Evolutionary conservation across 2,113 vertebrate genomes (phyloP).

Genomic region (Columba livia): DNA sequence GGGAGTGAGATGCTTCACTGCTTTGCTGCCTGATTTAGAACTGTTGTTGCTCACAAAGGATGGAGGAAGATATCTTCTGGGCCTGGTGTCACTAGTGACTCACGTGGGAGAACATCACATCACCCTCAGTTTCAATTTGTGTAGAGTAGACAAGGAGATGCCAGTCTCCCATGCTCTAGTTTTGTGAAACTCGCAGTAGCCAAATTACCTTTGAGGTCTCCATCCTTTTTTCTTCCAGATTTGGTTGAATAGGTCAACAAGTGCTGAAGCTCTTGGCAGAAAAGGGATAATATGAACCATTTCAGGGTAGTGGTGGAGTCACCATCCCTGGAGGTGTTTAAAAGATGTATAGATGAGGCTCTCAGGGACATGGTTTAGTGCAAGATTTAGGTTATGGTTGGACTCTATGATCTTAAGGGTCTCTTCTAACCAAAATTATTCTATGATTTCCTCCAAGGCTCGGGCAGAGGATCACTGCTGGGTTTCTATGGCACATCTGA

Average conservation of each 20-base stretch:
- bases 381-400: too few relatives aligned
- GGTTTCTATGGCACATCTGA: accelerated
- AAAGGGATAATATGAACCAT: accelerated
- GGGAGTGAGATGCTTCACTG: background rate
- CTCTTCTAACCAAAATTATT: too few relatives aligned
- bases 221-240: background rate
- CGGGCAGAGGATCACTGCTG: background rate
- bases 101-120: accelerated
- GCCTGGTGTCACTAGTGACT: background rate
- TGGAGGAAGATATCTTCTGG: background rate
- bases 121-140: background rate
- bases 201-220: background rate
- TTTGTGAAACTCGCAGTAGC: background rate
- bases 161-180: background rate
- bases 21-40: background rate
- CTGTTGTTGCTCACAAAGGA: background rate
- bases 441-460: background rate
- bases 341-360: too few relatives aligned
- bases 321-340: too few relatives aligned
- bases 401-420: too few relatives aligned
- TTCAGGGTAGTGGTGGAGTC: too few relatives aligned
- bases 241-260: background rate
- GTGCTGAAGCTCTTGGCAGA: background rate
- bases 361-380: too few relatives aligned
- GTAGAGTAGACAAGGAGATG: accelerated